These are phyloP conservation scores for Prosapia bicincta DNA, from an alignment of 2,888 invertebrate species.

Conservation along the genomic window DNA sequence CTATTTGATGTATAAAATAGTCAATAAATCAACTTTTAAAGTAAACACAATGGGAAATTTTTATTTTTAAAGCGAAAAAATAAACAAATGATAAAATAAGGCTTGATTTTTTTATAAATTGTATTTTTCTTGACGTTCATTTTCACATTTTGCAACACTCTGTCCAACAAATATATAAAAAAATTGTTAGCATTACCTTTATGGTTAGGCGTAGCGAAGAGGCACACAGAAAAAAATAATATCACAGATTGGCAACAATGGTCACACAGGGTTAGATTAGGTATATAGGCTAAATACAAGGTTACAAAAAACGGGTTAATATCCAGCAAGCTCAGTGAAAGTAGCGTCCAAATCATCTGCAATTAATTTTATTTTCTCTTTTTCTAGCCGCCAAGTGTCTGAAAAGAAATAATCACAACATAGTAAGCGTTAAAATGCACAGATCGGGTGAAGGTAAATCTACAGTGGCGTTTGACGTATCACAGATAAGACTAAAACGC, in stretches of 20 bases:
- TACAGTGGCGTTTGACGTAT: too few relatives aligned
- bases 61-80: too few relatives aligned
- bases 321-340: slow-evolving; percentile 69
- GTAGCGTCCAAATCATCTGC: slow-evolving; percentile 72
- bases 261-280: background rate
- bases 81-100: too few relatives aligned
- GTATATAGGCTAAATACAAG: background rate
- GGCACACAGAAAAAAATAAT: background rate
- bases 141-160: background rate
- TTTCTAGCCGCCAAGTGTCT: slow-evolving; percentile 79
- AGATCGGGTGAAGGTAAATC: background rate
- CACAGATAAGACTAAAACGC: too few relatives aligned
- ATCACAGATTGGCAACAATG: background rate
- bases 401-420: slow-evolving; percentile 47
- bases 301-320: slow-evolving; percentile 47
- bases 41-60: too few relatives aligned
- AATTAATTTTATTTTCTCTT: slow-evolving; percentile 77
- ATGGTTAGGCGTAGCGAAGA: background rate
- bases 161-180: slow-evolving; percentile 6
- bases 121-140: too few relatives aligned
- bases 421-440: background rate
- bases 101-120: too few relatives aligned
- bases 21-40: too few relatives aligned
- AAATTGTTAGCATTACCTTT: slow-evolving; percentile 6
- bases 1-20: too few relatives aligned